A percentile compares a stretch with the other conserved stretches of the same genome.
Conservation (phyloP, 2,113 vertebrate genomes). For the Turnix velox region DNA sequence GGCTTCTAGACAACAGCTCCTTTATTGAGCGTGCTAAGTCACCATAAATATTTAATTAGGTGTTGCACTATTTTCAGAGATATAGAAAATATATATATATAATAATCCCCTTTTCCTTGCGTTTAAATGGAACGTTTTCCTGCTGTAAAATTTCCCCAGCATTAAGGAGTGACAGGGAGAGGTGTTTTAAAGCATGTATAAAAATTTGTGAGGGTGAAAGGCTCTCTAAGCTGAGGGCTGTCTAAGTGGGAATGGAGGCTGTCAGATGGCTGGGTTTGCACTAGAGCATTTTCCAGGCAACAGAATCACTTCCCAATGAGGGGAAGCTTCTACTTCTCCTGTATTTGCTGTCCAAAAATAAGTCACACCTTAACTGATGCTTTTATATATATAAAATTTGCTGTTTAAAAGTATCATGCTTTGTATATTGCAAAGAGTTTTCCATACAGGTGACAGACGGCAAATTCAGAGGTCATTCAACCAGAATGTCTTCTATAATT, state of each 20-base stretch:
- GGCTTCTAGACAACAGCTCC: constrained; percentile 16
- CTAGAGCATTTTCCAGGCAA: no score
- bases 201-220: not conserved
- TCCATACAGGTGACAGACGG: not conserved
- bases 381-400: not conserved
- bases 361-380: not conserved
- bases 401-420: not conserved
- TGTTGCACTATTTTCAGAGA: constrained; percentile 26
- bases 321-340: not conserved
- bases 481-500: not conserved
- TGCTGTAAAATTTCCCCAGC: not conserved
- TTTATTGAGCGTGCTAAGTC: not conserved
- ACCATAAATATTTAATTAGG: constrained; percentile 36
- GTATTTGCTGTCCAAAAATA: not conserved
- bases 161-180: not conserved
- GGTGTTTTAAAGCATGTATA: not conserved
- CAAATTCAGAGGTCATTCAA: not conserved
- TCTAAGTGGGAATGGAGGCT: not conserved
- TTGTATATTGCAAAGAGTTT: not conserved
- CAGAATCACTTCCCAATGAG: not conserved
- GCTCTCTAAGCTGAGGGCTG: not conserved
- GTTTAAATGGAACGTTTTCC: not conserved
- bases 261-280: not conserved
- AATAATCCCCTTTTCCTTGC: not conserved
- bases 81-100: not conserved